Evolutionary conservation across 1,140 invertebrate species (phyloP), one percentile per base, ranked within the genome.

Genomic region (Metaphire vulgaris): DNA sequence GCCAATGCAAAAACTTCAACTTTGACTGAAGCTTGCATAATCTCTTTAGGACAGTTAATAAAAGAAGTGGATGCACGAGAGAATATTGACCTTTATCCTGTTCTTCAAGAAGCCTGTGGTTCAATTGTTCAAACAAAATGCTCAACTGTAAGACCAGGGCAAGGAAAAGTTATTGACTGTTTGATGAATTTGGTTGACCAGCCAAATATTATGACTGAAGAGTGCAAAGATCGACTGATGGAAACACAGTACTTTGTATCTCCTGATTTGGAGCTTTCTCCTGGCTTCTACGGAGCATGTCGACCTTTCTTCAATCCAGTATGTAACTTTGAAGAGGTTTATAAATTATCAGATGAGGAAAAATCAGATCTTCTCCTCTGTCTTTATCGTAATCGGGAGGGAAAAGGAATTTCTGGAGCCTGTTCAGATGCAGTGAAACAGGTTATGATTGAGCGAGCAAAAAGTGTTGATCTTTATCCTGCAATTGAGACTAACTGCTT

Each of bases 201-300:
- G 34, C 32, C 16, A 0, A 89, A 90, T 65, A 86, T 90, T 70
- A 98, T 99, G 96, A 92, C 89, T 1, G 90, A 90, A 74, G 90
- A 92, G 26, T 99, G 97, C 88, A 93, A 97, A 88, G 89, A 92
- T 72, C 92, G 93, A 31, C 87, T 99, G 33, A 88, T 98, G 28
- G 94, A 98, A 88, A 96, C 99, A 82, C 96, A 99, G 82, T 99
- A 97, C 85, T 99, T 99, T 87, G 90, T 98, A 70, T 92, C 94
- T 0, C 90, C 97, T 80, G 93, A 98, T 87, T 99, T 94, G 81
- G 94, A 92, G 86, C n/a, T n/a, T n/a, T n/a, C n/a, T n/a, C n/a
- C n/a, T n/a, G n/a, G n/a, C n/a, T n/a, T n/a, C n/a, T n/a, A n/a
- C n/a, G n/a, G n/a, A n/a, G n/a, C n/a, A n/a, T n/a, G n/a, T n/a